Evolutionary conservation across 2,888 invertebrate genomes (phyloP).

Genomic region (Drosophila crucigera): DNA sequence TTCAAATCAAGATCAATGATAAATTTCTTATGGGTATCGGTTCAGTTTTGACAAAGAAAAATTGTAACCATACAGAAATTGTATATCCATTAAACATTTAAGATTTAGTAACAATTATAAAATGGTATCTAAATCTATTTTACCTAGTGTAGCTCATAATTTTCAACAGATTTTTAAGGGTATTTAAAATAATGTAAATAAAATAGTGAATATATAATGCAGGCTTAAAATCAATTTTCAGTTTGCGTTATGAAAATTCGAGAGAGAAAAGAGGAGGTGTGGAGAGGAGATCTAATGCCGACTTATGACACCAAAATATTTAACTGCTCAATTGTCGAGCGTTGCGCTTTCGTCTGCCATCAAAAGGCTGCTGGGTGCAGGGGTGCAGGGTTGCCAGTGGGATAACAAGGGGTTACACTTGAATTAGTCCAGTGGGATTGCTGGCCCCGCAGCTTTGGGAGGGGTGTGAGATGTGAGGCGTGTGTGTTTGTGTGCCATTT

Average conservation of each 20-base stretch:
- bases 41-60: neutral
- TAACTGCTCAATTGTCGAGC: slow-evolving; percentile 83
- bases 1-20: neutral
- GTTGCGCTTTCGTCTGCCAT: slow-evolving; percentile 51
- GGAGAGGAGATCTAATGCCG: slow-evolving; percentile 70
- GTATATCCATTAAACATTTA: neutral
- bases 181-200: neutral
- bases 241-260: neutral
- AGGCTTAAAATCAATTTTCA: slow-evolving; percentile 47
- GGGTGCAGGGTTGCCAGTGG: slow-evolving; percentile 32
- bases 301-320: slow-evolving; percentile 85
- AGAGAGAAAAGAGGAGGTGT: too few species aligned
- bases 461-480: slow-evolving; percentile 13
- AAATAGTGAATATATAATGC: slow-evolving; percentile 3
- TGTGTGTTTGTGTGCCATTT: slow-evolving; percentile 41
- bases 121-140: neutral
- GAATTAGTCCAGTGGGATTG: slow-evolving; percentile 85
- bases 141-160: neutral
- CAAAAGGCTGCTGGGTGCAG: neutral
- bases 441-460: slow-evolving; percentile 5
- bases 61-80: neutral
- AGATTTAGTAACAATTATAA: neutral
- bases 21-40: neutral
- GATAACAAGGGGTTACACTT: slow-evolving; percentile 74
- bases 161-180: neutral